phyloP scores from a whole-genome alignment of 1,140 invertebrate species.

The Calosoma granatense region DNA sequence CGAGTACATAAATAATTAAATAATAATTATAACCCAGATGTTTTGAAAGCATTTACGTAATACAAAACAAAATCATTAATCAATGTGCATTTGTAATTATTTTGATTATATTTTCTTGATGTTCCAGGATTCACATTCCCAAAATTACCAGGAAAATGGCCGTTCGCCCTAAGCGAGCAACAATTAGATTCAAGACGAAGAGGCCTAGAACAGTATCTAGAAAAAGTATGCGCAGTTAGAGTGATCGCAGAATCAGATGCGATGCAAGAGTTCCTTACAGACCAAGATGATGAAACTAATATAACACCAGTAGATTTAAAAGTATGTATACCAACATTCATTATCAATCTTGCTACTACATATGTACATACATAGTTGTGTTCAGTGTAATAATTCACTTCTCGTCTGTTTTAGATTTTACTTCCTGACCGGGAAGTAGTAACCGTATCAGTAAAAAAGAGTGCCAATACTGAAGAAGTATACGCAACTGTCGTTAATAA shows the following conservation, averaged over 20 bases:
- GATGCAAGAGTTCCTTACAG: conserved; percentile 94
- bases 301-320: conserved; percentile 88
- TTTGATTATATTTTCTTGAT: no score
- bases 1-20: no score
- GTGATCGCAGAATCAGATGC: conserved; percentile 96
- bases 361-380: no score
- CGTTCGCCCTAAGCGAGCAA: conserved; percentile 92
- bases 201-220: conserved; percentile 94
- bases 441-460: conserved; percentile 83
- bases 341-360: neutral
- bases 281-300: conserved; percentile 78
- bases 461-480: conserved; percentile 82
- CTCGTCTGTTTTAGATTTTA: conserved; percentile 38
- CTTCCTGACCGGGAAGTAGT: conserved; percentile 80
- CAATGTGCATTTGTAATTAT: no score
- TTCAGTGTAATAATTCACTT: no score
- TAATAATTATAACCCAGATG: no score
- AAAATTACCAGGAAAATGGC: conserved; percentile 97
- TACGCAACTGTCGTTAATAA: conserved; percentile 83
- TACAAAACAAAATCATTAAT: no score
- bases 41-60: no score
- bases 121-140: conserved; percentile 84
- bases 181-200: conserved; percentile 88
- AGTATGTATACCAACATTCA: conserved; percentile 36
- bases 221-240: conserved; percentile 95